phyloP scores from a whole-genome alignment of 2,797 vertebrate species.

The Muscicapa striata region DNA sequence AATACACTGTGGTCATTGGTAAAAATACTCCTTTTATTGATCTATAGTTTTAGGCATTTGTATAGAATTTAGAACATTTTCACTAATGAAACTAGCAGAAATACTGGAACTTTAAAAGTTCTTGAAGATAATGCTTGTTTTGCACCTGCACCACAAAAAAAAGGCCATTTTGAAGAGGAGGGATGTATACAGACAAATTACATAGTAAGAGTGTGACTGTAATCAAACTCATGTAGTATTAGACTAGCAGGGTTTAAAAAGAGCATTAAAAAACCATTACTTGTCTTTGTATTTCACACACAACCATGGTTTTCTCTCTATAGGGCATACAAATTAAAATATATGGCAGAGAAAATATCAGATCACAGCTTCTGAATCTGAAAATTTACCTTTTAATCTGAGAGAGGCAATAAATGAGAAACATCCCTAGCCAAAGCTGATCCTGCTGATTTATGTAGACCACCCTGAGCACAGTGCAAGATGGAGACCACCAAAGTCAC shows the following conservation, averaged over 20 bases:
- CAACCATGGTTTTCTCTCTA: not conserved
- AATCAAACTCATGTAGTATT: not conserved
- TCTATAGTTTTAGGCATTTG: not conserved
- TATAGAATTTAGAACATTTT: not conserved
- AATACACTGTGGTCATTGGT: not conserved
- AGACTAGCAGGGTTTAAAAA: not conserved
- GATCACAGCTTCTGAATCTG: not conserved
- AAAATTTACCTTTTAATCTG: constrained; percentile 28
- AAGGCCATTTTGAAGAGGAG: not conserved
- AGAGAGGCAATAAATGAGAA: not conserved
- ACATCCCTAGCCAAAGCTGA: not conserved
- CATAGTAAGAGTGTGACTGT: not conserved
- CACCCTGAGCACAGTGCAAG: not conserved
- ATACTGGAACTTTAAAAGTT: not conserved
- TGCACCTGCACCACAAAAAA: not conserved
- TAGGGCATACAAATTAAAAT: not conserved
- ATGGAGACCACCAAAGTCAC: constrained; percentile 49
- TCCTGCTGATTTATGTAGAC: constrained; percentile 41
- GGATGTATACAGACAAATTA: not conserved
- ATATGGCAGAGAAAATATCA: not conserved
- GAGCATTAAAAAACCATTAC: not conserved
- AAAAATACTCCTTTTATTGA: not conserved
- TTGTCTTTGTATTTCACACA: not conserved
- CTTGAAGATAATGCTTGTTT: not conserved
- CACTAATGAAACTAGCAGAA: not conserved